phyloP scores from a whole-genome alignment of 2,113 vertebrate genomes.

The Barbus barbus region DNA sequence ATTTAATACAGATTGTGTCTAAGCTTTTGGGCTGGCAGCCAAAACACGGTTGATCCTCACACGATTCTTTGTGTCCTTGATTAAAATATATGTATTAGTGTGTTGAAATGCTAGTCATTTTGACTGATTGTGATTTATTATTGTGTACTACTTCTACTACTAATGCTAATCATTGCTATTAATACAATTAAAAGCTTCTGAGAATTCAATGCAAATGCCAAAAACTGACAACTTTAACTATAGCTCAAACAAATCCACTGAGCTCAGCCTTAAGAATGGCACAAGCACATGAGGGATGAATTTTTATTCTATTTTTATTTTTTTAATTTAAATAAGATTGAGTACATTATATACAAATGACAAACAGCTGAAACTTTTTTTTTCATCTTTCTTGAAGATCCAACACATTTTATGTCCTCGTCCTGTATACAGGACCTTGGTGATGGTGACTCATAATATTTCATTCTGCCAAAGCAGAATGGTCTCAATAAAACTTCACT shows the following conservation, averaged over 20 bases:
- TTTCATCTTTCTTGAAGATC: no score
- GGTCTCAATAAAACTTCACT: conserved; percentile 30
- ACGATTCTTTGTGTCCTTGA: neutral
- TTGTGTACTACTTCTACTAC: no score
- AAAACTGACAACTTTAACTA: neutral
- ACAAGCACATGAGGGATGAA: neutral
- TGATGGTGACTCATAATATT: conserved; percentile 37
- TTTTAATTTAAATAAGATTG: neutral
- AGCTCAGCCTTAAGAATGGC: neutral
- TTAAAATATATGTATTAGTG: neutral
- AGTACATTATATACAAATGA: no score
- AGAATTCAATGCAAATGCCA: no score
- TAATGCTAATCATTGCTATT: no score
- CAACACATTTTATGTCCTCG: no score
- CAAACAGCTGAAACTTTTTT: no score
- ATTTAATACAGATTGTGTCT: neutral
- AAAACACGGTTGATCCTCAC: neutral
- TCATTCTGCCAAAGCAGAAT: conserved; percentile 31
- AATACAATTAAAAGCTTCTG: no score
- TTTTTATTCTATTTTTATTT: no score
- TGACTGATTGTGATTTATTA: neutral
- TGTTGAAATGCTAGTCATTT: neutral
- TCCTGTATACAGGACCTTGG: no score
- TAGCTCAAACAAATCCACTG: neutral
- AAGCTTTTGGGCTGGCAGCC: neutral